Evolutionary conservation across 2,888 invertebrate species (phyloP).

Genomic region (Peribatodes rhomboidaria): DNA sequence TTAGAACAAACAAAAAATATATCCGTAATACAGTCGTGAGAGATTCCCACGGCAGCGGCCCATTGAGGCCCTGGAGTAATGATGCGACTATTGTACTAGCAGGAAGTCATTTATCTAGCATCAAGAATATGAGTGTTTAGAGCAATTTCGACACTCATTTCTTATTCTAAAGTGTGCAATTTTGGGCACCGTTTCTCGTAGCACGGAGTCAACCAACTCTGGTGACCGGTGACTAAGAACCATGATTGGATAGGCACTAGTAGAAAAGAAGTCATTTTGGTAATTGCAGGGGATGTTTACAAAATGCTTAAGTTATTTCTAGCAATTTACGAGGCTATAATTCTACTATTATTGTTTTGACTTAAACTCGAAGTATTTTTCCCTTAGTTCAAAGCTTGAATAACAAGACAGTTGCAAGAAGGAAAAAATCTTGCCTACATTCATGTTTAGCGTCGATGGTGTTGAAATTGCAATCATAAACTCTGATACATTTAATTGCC

Average conservation of each 20-base stretch:
- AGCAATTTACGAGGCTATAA: background rate
- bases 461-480: background rate
- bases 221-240: conserved; percentile 50
- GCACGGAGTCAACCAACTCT: conserved; percentile 55
- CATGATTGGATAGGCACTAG: conserved; percentile 41
- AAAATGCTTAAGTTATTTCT: background rate
- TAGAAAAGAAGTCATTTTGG: conserved; percentile 1
- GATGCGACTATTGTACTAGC: conserved; percentile 83
- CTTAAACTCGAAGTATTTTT: too few species aligned
- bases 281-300: background rate
- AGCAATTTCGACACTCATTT: conserved; percentile 85
- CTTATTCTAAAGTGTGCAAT: conserved; percentile 82
- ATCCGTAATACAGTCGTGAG: conserved; percentile 85
- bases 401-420: too few species aligned
- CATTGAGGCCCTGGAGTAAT: conserved; percentile 81
- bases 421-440: too few species aligned
- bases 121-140: conserved; percentile 86
- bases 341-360: too few species aligned
- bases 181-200: conserved; percentile 64
- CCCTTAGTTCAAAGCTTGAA: too few species aligned
- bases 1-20: conserved; percentile 85
- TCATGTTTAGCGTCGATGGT: background rate
- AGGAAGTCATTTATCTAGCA: conserved; percentile 87
- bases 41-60: conserved; percentile 80
- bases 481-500: background rate